Base-by-base conservation (phyloP, 2,113 vertebrate species). In the Melanotaenia duboulayi region DNA sequence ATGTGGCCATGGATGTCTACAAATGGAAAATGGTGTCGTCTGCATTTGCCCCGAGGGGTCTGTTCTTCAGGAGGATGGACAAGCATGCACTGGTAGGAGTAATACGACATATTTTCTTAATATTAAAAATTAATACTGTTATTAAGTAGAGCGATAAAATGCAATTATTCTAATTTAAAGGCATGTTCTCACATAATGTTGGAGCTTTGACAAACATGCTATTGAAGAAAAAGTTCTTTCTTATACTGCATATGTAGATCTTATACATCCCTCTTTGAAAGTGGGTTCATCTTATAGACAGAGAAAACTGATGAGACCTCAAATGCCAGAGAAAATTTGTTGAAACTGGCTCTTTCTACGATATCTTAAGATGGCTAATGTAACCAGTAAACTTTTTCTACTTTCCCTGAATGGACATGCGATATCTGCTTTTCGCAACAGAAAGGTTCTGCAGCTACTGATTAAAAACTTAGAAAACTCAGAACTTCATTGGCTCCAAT, bases 1-100 rank as follows among this genome's bases (percentile, higher is more conserved):
- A 22, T 99, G 97, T 65, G 95, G 96, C 59, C 86, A 96, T 0
- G 92, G 90, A 24, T 99, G 97, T 81, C 82, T 95, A 72, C 84
- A 91, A 58, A 95, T 95, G 25, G 90, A 87, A 2, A 75, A 93
- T 32, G 95, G 95, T 0, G 87, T 94, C 19, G 11, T 91, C 32
- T 98, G 97, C 79, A 93, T 96, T 82, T 99, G 97, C 86, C 95
- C 95, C 0, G 92, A 95, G 71, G 96, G 95, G 52, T 97, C 97
- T 4, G 12, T 94, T 8, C 94, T 99, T 17, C 78, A 86, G 78
- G 77, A 51, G 10, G 94, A 96, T 85, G 95, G 95, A 75, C 96
- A 91, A 82, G 68, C 91, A 7, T 98, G 97, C 63, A 94, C 94
- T 0, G 97, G 97, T 98, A 90, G 16, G 90, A 20, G 3, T 32